These are phyloP conservation scores for Donacobius atricapilla DNA, from an alignment of 2,113 vertebrate genomes.

Conservation along the genomic window DNA sequence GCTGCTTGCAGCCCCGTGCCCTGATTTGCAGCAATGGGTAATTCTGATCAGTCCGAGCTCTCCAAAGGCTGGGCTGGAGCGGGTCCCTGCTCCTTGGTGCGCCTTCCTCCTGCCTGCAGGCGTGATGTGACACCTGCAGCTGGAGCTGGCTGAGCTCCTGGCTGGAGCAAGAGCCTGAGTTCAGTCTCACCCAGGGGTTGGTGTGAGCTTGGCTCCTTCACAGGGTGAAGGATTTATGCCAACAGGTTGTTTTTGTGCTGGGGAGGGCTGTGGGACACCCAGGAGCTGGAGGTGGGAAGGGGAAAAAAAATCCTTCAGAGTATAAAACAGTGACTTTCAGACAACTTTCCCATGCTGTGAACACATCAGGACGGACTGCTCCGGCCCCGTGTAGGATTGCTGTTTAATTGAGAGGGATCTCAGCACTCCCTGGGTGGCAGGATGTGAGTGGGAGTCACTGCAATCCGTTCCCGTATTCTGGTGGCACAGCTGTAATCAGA, in stretches of 20 bases:
- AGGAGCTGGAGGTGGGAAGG: neutral
- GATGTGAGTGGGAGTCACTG: neutral
- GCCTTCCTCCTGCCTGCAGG: neutral
- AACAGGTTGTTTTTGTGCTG: neutral
- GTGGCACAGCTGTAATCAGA: neutral
- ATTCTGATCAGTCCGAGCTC: neutral
- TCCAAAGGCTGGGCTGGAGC: neutral
- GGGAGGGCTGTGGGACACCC: neutral
- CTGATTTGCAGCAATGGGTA: neutral
- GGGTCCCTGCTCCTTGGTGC: no score
- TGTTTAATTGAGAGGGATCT: neutral
- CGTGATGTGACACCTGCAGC: neutral
- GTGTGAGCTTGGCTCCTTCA: neutral
- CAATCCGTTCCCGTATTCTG: neutral
- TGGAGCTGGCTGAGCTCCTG: neutral
- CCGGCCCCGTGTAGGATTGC: neutral
- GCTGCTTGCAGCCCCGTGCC: neutral
- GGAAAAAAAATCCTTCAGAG: neutral
- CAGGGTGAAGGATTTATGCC: neutral
- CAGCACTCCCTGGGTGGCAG: neutral
- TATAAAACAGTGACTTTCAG: neutral
- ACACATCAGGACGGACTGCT: neutral
- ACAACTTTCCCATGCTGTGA: neutral
- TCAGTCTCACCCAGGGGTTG: neutral
- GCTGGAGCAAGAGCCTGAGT: neutral